Conservation (phyloP, 2,888 invertebrate species). For the Clivina fossor region DNA sequence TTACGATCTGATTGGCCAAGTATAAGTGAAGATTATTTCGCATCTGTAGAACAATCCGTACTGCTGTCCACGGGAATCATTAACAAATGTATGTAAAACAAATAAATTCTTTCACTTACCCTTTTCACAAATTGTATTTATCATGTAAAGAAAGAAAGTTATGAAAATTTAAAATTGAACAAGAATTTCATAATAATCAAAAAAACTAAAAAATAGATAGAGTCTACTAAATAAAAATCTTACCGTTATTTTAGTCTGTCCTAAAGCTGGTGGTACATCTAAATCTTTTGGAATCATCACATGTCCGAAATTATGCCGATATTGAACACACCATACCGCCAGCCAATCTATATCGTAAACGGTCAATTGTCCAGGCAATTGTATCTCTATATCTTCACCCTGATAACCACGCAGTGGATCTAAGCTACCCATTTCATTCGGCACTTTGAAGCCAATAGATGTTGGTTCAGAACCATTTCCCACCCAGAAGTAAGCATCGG, state of each 20-base stretch:
- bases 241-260: conserved; percentile 89
- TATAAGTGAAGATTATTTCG: too few relatives aligned
- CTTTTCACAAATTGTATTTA: too few relatives aligned
- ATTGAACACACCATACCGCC: conserved; percentile 88
- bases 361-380: conserved; percentile 79
- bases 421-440: conserved; percentile 84
- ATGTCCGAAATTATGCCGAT: conserved; percentile 87
- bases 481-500: conserved; percentile 94
- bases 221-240: conserved; percentile 48
- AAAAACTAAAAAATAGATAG: conserved; percentile 4
- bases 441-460: conserved; percentile 81
- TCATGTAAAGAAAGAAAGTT: too few relatives aligned
- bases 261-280: conserved; percentile 87
- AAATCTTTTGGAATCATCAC: conserved; percentile 83
- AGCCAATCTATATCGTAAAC: conserved; percentile 92
- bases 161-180: too few relatives aligned
- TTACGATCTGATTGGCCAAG: too few relatives aligned
- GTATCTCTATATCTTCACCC: conserved; percentile 90
- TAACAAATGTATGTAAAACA: too few relatives aligned
- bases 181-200: not conserved
- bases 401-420: conserved; percentile 82
- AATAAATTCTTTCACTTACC: too few relatives aligned
- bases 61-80: too few relatives aligned
- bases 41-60: too few relatives aligned
- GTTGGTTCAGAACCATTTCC: conserved; percentile 83